Base-by-base conservation (phyloP, 2,888 invertebrate species). In the Lissonota sp. region DNA sequence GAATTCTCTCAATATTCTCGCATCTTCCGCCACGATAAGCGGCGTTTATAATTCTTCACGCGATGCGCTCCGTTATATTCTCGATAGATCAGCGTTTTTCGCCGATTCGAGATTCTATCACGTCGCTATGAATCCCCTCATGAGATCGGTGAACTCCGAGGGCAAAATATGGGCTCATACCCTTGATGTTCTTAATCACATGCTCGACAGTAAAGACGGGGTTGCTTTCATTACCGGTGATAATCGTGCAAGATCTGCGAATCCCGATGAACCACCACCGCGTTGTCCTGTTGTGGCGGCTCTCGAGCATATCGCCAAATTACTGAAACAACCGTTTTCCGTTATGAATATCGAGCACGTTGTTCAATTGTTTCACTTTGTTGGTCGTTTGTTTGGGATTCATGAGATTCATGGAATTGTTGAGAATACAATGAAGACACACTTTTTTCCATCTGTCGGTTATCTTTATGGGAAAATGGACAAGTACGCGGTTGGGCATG, bases 401-500 rank as follows among this genome's bases (percentile, higher is more conserved):
- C 86, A 88, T 39, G 88, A 90, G 37, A 84, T 88, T 53, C 91
- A 88, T 67, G 87, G 87, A 14, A 78, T 88, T 4, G 62, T 89
- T 4, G 86, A 88, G 16, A 84, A 85, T 4, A 84, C 85, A 5
- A 60, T 92, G 12, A 79, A 87, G 46, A 74, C 84, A 26, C 78
- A 86, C 49, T 90, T 92, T 44, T 92, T 87, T 77, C 89, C 91
- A 0, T 88, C 91, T 37, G 73, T 92, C 1, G 85, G 87, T 39
- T 87, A 90, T 77, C 89, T 92, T 72, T 92, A 91, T 55, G 86
- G 84, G 12, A 92, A 91, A 75, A 83, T 91, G 53, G 88, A 91
- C 55, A 92, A 91, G 72, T 91, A 90, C 72, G 88, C 87, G n/a
- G 83, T 91, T 16, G 91, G 91, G 51, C 91, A 91, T 70, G 92